Evolutionary conservation across 2,797 vertebrate genomes (phyloP).

Genomic region (Luscinia luscinia): DNA sequence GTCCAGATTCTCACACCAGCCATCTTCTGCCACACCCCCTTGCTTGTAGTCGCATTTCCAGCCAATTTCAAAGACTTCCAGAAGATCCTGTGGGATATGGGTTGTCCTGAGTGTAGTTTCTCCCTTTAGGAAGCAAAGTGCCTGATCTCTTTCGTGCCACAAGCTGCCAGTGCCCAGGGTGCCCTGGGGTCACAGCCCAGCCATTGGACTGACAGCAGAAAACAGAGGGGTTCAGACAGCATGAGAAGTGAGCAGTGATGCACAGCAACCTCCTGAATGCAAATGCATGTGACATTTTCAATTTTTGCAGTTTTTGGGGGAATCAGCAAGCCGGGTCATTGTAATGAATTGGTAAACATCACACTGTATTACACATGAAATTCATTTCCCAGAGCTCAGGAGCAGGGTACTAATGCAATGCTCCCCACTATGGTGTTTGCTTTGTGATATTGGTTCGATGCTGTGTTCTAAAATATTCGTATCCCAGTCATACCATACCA

Average conservation of each 20-base stretch:
- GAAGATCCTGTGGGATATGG: not conserved
- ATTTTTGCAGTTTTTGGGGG: constrained; percentile 55
- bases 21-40: not conserved
- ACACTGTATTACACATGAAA: constrained; percentile 14
- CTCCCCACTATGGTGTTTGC: constrained; percentile 54
- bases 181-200: not conserved
- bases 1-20: not conserved
- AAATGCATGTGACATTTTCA: constrained; percentile 67
- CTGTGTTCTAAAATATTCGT: constrained; percentile 29
- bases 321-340: constrained; percentile 50
- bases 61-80: not conserved
- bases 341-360: constrained; percentile 66
- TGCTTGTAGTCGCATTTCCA: not conserved
- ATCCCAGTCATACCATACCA: not conserved
- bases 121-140: not conserved
- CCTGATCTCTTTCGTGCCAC: not conserved
- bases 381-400: constrained; percentile 41
- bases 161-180: not conserved
- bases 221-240: constrained; percentile 54
- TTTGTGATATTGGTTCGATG: constrained; percentile 9
- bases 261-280: constrained; percentile 58
- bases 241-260: constrained; percentile 40
- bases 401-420: constrained; percentile 18
- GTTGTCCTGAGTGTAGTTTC: not conserved
- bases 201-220: not conserved